Base-by-base conservation (phyloP, 1,140 invertebrate species). In the Heliothis virescens region DNA sequence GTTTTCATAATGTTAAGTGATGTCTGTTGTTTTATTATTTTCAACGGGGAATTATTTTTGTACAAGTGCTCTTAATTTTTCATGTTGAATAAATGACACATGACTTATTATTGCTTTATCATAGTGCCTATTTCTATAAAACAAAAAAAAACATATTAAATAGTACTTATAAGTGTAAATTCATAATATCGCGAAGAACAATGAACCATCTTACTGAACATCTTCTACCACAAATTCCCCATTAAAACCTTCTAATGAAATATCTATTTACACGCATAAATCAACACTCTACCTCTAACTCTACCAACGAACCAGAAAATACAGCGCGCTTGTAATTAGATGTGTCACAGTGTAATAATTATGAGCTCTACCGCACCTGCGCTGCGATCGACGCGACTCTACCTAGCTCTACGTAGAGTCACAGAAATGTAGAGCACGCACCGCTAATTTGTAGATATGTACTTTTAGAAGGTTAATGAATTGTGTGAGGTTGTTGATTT, bases 301-400 rank as follows among this genome's bases (percentile, higher is more conserved):
- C 48, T 71, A 50, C 13, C 47, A 34, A 65, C 47, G 65, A 55
- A 76, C 47, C 21, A 53, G 59, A 76, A 63, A 75, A 63, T 65
- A 76, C 16, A 76, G 59, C 74, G 74, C 26, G 34, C 26, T 18
- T 26, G 72, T 75, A 65, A 76, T 76, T 76, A 63, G 74, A 76
- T 34, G 50, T 76, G 60, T 76, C 74, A 76, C 47, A 34, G 60
- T 41, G 74, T 76, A 65, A 76, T 76, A 76, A 76, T 76, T 76
- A 76, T 76, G 74, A 76, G 50, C 50, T 18, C 48, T 65, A 63
- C 59, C 74, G 60, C 74, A 76, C 74, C 74, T 76, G 74, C 74
- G 74, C 74, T 75, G 26, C 18, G 63, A 50, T 76, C 48, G 60
- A 29, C 48, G 65, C 74, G 60, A 59, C 2, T 62, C 59, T 63